Conservation (phyloP, 2,888 invertebrate species). For the Clitarchus hookeri region DNA sequence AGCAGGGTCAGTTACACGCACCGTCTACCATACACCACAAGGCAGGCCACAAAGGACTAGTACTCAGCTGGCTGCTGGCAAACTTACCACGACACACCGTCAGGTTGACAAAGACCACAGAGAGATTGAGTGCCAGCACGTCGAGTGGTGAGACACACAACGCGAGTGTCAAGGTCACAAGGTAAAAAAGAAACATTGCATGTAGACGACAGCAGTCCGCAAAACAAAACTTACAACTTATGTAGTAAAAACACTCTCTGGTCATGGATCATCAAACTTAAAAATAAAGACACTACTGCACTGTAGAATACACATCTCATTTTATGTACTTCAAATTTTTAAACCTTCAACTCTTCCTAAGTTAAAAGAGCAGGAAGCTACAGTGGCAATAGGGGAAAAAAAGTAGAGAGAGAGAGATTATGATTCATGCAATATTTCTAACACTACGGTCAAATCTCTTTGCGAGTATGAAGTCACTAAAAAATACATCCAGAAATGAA, state of each 20-base stretch:
- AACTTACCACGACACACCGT: slow-evolving; percentile 8
- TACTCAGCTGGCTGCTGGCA: not conserved
- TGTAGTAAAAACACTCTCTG: not conserved
- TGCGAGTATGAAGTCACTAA: no score
- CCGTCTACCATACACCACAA: slow-evolving; percentile 4
- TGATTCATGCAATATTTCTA: no score
- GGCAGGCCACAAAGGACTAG: not conserved
- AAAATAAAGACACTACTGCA: no score
- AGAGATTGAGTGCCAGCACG: not conserved
- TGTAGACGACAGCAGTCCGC: not conserved
- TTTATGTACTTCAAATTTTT: no score
- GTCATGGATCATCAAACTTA: not conserved
- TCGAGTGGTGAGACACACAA: not conserved
- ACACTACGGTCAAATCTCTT: no score
- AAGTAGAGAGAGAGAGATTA: no score
- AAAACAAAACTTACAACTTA: not conserved
- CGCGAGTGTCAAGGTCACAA: not conserved
- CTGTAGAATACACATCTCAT: no score
- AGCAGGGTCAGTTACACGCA: not conserved
- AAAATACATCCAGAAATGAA: no score
- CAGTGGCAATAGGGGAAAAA: no score
- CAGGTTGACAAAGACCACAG: slow-evolving; percentile 14
- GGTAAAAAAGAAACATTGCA: slow-evolving; percentile 5
- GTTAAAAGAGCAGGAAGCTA: no score
- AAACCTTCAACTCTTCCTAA: no score